A percentile compares a stretch with the other conserved stretches of the same genome.
phyloP scores from a whole-genome alignment of 2,113 vertebrate genomes.

The Periophthalmus modestus region DNA sequence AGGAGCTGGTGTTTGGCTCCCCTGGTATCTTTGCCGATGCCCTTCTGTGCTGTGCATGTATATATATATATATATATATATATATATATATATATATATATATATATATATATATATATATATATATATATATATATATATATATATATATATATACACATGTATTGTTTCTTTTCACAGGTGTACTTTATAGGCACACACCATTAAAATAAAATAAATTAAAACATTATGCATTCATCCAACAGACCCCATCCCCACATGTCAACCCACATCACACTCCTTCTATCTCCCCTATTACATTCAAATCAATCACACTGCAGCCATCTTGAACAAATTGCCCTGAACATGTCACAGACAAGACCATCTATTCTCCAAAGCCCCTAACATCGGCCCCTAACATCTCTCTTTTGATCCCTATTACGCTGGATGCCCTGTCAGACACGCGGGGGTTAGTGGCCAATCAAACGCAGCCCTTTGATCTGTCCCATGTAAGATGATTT shows the following conservation, averaged over 20 bases:
- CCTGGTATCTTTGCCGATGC: no score
- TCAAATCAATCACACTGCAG: slow-evolving; percentile 22
- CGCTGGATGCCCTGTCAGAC: slow-evolving; percentile 43
- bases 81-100: no score
- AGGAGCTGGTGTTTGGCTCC: no score
- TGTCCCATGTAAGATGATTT: slow-evolving; percentile 38
- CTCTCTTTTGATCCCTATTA: slow-evolving; percentile 65
- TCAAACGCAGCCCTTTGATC: slow-evolving; percentile 64
- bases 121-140: no score
- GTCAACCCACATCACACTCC: neutral
- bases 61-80: no score
- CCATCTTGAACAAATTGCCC: slow-evolving; percentile 27
- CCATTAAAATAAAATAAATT: no score
- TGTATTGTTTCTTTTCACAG: neutral
- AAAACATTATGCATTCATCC: neutral
- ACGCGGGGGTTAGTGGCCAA: slow-evolving; percentile 36
- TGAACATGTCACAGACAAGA: slow-evolving; percentile 19
- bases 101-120: no score
- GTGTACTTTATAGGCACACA: no score
- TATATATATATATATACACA: no score
- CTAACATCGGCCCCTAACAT: slow-evolving; percentile 44
- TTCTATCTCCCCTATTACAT: slow-evolving; percentile 12
- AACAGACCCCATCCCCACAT: neutral
- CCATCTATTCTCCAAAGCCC: slow-evolving; percentile 34
- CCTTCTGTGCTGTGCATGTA: no score